Base-by-base conservation (phyloP, 1,140 invertebrate species). In the Spodoptera litura region DNA sequence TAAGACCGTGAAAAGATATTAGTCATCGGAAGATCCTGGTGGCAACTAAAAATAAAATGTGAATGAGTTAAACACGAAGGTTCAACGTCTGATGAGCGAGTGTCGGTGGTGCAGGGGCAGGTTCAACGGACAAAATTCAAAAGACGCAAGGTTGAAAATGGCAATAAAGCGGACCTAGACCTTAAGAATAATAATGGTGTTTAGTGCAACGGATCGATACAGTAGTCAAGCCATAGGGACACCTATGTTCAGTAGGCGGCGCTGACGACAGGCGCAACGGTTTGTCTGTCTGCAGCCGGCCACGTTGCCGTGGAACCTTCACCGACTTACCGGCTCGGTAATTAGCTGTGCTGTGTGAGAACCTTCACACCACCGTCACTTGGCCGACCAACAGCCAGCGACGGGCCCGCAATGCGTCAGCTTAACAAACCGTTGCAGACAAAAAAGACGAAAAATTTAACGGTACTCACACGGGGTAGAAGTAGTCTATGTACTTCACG, bases 401-500 rank as follows among this genome's bases (percentile, higher is more conserved):
- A 64, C 64, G 64, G 71, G 53, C 56, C 88, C 82, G 88, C 88
- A 91, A 81, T 89, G 88, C 85, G 89, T 70, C 85, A 86, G 70
- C 56, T 59, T 80, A 71, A 75, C 55, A 51, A 81, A 78, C 79
- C 78, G 64, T 80, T 81, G 81, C 77, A 81, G 79, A 83, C 70
- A 62, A 73, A 31, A n/a, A n/a, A n/a, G n/a, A 35, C 61, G 79
- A 79, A 66, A 85, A 83, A 87, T 79, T 44, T 85, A 80, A 79
- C 61, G 78, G 79, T 95, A 96, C 96, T 96, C 83, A 96, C 96
- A 96, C 95, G 83, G 96, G 96, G 85, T 96, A 95, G 93, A 96
- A 96, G 89, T 96, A 96, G 93, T 96, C 96, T 82, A 96, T 96
- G 91, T 96, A 96, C 87, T 96, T 96, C 91, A 95, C 95, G 85